Evolutionary conservation across 1,140 invertebrate genomes (phyloP), one percentile per base, ranked within the genome.

Genomic region (Heliconius hermathena): DNA sequence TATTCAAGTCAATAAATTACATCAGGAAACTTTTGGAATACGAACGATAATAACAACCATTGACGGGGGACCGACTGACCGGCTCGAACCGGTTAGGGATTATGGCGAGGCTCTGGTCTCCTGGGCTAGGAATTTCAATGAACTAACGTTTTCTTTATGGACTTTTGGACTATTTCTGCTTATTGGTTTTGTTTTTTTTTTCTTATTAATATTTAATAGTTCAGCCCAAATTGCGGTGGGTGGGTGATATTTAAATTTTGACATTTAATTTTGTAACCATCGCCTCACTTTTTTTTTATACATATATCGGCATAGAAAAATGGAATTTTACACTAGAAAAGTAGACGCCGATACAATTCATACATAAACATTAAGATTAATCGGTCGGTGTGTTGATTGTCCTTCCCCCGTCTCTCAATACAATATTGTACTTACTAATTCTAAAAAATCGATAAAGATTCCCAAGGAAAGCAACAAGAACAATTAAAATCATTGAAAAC

Each of bases 381-480:
- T 72, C 71, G n/a, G 36, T 72, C 71, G 71, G 9, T 72, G 76
- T 74, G 60, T 73, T 79, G 73, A 26, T 26, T 73, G 77, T 84
- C 89, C 13, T 83, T 80, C 82, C 87, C 89, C 89, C 89, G 88
- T 86, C 82, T 85, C 82, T 84, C 72, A n/a, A 89, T 80, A 89
- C 83, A 87, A 83, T 87, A 90, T 87, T 90, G 88, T 90, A 90
- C 87, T 88, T 90, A 90, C 90, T 90, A 91, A 88, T 77, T 87
- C 89, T 93, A 91, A 86, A 86, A 88, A 91, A 92, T 91, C 85
- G 86, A 94, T 94, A 94, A 93, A 94, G 85, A 92, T 92, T 90
- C 91, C 89, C 91, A 94, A 91, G 90, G 85, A 93, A 94, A 94
- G 87, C 89, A 94, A 94, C 93, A 88, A 92, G 91, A 94, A 94